phyloP scores from a whole-genome alignment of 2,797 vertebrate species.

The Myotis myotis region DNA sequence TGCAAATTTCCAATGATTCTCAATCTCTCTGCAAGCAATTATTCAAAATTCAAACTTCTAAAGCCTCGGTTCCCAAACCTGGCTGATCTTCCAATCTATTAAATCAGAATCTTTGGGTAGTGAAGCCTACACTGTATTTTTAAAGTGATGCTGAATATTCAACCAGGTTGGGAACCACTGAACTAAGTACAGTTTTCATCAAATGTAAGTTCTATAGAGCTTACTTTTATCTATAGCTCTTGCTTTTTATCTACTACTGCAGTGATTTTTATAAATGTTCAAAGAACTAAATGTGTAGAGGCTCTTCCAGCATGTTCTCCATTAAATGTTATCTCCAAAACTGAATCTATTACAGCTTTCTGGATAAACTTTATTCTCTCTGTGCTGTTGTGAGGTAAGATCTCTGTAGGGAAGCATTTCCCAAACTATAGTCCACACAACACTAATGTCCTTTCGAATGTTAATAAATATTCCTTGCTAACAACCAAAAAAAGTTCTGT shows the following conservation, averaged over 20 bases:
- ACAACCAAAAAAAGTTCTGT: neutral
- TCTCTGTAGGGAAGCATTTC: neutral
- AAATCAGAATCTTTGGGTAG: neutral
- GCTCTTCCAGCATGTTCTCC: neutral
- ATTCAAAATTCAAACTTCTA: neutral
- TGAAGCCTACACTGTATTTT: neutral
- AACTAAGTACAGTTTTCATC: conserved; percentile 8
- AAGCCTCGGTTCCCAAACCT: neutral
- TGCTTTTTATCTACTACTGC: conserved; percentile 10
- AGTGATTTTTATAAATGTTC: conserved; percentile 15
- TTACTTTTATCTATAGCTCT: neutral
- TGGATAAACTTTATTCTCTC: neutral
- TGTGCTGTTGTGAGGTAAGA: neutral
- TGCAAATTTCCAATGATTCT: neutral
- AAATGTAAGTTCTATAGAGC: neutral
- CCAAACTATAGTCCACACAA: neutral
- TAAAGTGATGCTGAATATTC: neutral
- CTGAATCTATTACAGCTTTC: neutral
- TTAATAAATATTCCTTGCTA: neutral
- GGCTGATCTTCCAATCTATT: neutral
- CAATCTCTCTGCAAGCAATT: neutral
- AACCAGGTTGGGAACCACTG: neutral
- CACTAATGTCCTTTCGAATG: neutral
- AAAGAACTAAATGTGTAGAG: neutral
- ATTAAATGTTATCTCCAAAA: neutral